These are phyloP conservation scores for Cydia fagiglandana DNA, from an alignment of 1,140 invertebrate species.

Conservation along the genomic window DNA sequence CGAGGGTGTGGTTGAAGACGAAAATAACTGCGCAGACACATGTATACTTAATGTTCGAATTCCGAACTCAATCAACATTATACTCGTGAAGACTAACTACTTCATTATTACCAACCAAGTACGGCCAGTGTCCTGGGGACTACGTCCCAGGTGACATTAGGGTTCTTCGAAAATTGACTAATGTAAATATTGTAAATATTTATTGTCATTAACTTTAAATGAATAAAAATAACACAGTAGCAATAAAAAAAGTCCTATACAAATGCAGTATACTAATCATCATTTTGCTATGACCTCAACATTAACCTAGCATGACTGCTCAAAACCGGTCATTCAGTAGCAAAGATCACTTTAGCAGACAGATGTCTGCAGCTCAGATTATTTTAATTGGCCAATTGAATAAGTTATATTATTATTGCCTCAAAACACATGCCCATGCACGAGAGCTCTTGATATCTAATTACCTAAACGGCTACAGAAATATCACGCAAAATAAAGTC, in stretches of 20 bases:
- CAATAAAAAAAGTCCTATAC: not conserved
- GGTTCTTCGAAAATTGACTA: too few relatives aligned
- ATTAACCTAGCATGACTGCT: not conserved
- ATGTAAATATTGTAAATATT: too few relatives aligned
- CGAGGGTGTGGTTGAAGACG: conserved; percentile 50
- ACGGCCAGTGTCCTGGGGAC: too few relatives aligned
- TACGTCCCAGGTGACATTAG: too few relatives aligned
- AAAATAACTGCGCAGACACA: conserved; percentile 45
- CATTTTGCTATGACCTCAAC: not conserved
- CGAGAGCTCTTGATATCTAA: conserved; percentile 11
- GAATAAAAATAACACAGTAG: too few relatives aligned
- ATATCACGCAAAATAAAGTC: not conserved
- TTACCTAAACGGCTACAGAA: not conserved
- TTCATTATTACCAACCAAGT: not conserved
- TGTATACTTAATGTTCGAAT: not conserved
- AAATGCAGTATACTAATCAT: not conserved
- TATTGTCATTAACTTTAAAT: too few relatives aligned
- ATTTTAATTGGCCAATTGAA: conserved; percentile 30
- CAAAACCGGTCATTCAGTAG: conserved; percentile 17
- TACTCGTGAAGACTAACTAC: not conserved
- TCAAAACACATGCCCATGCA: not conserved
- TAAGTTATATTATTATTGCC: not conserved
- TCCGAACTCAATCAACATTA: not conserved
- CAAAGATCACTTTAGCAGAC: conserved; percentile 7
- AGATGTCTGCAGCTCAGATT: conserved; percentile 7